A percentile compares a stretch with the other conserved stretches of the same genome.
phyloP scores from a whole-genome alignment of 2,113 vertebrate species.

The Pantherophis guttatus region DNA sequence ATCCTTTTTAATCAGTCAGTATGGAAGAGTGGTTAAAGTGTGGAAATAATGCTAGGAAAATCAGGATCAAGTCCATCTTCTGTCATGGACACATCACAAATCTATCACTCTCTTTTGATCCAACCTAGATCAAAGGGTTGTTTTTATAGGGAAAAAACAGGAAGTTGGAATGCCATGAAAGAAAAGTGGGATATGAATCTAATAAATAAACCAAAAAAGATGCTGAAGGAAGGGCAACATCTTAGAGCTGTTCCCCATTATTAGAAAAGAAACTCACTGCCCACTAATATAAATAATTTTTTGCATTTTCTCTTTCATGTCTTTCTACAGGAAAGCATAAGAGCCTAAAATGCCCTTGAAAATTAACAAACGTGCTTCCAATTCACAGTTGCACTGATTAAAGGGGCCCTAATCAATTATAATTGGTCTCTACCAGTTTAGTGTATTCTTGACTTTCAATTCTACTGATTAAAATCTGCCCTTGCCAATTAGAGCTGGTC shows the following conservation, averaged over 20 bases:
- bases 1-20: background rate
- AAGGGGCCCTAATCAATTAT: background rate
- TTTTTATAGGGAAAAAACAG: background rate
- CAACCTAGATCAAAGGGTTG: background rate
- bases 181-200: background rate
- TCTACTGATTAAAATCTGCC: constrained; percentile 3
- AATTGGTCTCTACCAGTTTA: background rate
- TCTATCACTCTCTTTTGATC: background rate
- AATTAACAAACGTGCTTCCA: background rate
- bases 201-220: background rate
- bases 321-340: background rate
- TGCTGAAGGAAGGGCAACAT: background rate
- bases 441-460: constrained; percentile 1
- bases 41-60: background rate
- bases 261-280: background rate
- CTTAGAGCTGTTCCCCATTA: background rate
- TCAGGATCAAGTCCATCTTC: background rate
- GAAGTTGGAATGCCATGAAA: background rate
- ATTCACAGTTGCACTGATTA: background rate
- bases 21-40: background rate
- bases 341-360: background rate
- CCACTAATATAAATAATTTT: background rate
- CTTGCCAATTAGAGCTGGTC: constrained; percentile 3
- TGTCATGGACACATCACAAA: background rate
- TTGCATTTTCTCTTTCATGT: background rate